Base-by-base conservation (phyloP, 2,888 invertebrate species). In the Nipponacmea schrenckii region DNA sequence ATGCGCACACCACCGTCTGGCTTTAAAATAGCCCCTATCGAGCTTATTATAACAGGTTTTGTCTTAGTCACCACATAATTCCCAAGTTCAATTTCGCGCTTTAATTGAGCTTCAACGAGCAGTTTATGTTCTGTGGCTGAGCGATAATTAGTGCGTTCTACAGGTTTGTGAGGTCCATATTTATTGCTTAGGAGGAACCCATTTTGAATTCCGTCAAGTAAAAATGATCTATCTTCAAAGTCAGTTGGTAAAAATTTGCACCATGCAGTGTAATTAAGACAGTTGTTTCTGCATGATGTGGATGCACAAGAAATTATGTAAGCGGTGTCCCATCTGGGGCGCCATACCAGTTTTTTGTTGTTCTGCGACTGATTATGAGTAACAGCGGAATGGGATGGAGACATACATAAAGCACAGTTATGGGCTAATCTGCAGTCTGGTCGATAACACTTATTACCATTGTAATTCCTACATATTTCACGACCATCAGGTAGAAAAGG, bases 401-500 rank as follows among this genome's bases (percentile, higher is more conserved):
- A 26, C 12, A 31, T 31, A 24, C 64, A 64, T 12, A 64, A 20
- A 1, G 26, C 27, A 64, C 64, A 64, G 26, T 44, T 64, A 39
- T 39, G 64, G 20, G 44, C 64, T 17, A 64, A 44, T 17, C 44
- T 64, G 20, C 64, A 64, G 17, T 31, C 44, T 12, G 64, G 31
- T 31, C 64, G 64, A 20, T 27, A 27, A 24, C 64, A 64, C 20
- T 64, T 24, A 44, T 64, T 31, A 39, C 20, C 10, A 31, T 64
- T 31, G 31, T 14, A 64, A 24, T 31, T 26, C 10, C 64, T 15
- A 24, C 64, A 64, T 20, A 64, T 64, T 31, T 64, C 64, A 39
- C 64, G 31, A n/a, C 64, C 64, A 64, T 64, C 64, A 24, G 64
- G 64, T n/a, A 31, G 20, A 44, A 64, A 64, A 1, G 50, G 50